Evolutionary conservation across 2,797 vertebrate genomes (phyloP).

Genomic region (Halcyon badia): DNA sequence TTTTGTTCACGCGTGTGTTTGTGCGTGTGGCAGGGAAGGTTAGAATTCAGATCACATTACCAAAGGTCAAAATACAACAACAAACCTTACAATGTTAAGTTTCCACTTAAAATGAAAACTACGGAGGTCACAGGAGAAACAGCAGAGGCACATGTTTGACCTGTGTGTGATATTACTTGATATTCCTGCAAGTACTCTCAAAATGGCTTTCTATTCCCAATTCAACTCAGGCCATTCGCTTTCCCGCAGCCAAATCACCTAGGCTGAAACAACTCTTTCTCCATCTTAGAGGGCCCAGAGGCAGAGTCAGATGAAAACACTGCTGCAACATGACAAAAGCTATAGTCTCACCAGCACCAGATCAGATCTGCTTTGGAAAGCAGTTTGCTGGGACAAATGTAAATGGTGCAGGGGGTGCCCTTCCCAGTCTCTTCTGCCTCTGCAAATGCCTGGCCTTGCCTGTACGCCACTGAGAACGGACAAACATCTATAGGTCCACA

Average conservation of each 20-base stretch:
- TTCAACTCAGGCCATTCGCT: constrained; percentile 10
- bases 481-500: background rate
- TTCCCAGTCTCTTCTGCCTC: background rate
- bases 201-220: constrained; percentile 6
- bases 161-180: background rate
- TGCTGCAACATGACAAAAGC: background rate
- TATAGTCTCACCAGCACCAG: background rate
- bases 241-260: constrained; percentile 18
- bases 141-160: background rate
- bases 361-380: background rate
- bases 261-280: background rate
- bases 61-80: background rate
- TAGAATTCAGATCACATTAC: background rate
- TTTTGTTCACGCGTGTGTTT: background rate
- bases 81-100: background rate
- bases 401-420: background rate
- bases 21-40: background rate
- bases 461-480: background rate
- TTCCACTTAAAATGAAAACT: background rate
- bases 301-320: background rate
- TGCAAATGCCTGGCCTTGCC: background rate
- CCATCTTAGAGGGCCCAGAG: background rate
- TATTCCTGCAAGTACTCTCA: background rate
- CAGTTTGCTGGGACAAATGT: background rate
- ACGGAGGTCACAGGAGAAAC: background rate